A percentile compares a stretch with the other conserved stretches of the same genome.
phyloP scores from a whole-genome alignment of 2,888 invertebrate genomes.

The Thera obeliscata region DNA sequence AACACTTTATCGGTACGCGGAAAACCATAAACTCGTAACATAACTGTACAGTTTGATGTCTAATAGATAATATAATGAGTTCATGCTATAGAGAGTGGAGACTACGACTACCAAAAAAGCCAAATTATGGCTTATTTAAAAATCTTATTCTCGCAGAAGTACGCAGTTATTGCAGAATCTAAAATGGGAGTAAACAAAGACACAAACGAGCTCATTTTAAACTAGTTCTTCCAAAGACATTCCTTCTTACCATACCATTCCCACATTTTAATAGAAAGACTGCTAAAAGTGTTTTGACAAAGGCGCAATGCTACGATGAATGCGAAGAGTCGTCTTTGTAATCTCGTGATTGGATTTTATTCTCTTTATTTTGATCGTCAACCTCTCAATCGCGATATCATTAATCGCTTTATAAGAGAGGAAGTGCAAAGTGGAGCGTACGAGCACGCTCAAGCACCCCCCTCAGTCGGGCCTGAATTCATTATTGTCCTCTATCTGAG shows the following conservation, averaged over 20 bases:
- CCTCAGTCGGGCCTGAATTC: slow-evolving; percentile 70
- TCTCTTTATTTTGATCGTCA: slow-evolving; percentile 69
- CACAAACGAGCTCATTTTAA: slow-evolving; percentile 23
- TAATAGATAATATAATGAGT: background rate
- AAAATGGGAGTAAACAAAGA: slow-evolving; percentile 3
- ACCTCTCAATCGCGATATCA: slow-evolving; percentile 67
- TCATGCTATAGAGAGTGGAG: background rate
- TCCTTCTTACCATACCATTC: slow-evolving; percentile 21
- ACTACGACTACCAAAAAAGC: too few relatives aligned
- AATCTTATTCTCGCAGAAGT: too few relatives aligned
- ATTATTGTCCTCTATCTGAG: slow-evolving; percentile 75
- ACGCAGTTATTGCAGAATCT: background rate
- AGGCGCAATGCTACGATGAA: slow-evolving; percentile 37
- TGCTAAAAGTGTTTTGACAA: slow-evolving; percentile 39
- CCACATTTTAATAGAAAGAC: slow-evolving; percentile 32
- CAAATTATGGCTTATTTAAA: too few relatives aligned
- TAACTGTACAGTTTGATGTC: background rate
- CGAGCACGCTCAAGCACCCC: slow-evolving; percentile 64
- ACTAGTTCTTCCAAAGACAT: slow-evolving; percentile 17
- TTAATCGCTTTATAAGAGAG: slow-evolving; percentile 77
- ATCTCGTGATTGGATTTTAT: slow-evolving; percentile 68
- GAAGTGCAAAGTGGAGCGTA: slow-evolving; percentile 77
- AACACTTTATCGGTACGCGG: slow-evolving; percentile 50
- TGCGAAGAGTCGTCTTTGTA: slow-evolving; percentile 42
- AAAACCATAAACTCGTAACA: background rate